A percentile compares a stretch with the other conserved stretches of the same genome.
Conservation (phyloP, 2,113 vertebrate genomes). For the Numenius arquata region DNA sequence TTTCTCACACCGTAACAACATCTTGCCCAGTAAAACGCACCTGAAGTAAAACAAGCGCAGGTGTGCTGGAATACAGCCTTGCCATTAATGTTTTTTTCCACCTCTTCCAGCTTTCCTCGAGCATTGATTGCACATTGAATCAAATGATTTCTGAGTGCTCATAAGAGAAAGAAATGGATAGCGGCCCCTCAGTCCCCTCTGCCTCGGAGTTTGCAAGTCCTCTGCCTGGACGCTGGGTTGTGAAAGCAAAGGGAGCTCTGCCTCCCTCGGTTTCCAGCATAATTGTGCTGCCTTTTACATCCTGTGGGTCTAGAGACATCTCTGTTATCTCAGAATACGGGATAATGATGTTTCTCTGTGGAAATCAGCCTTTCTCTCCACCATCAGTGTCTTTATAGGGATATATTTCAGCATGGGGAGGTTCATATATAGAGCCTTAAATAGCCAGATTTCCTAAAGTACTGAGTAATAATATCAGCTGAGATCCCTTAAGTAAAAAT, state of each 20-base stretch:
- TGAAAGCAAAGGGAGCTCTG: neutral
- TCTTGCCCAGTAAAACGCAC: neutral
- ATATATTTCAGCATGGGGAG: neutral
- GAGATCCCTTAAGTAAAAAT: neutral
- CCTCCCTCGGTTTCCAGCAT: neutral
- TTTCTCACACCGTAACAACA: neutral
- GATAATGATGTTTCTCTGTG: neutral
- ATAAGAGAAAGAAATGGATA: neutral
- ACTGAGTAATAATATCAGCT: neutral
- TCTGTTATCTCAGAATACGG: neutral
- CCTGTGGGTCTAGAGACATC: neutral
- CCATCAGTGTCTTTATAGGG: neutral
- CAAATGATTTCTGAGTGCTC: neutral
- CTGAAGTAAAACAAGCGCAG: neutral
- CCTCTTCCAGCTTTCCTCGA: neutral
- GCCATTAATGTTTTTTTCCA: neutral
- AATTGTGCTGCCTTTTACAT: neutral
- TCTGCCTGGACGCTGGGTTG: neutral
- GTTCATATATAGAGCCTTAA: neutral
- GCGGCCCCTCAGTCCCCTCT: neutral
- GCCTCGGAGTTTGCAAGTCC: neutral
- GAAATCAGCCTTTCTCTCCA: neutral
- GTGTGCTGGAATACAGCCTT: neutral
- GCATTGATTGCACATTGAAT: neutral
- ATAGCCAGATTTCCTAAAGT: neutral